Percentiles rank a stretch among this genome's conserved stretches.
phyloP scores from a whole-genome alignment of 1,140 invertebrate genomes.

The Plectrocnemia conspersa region DNA sequence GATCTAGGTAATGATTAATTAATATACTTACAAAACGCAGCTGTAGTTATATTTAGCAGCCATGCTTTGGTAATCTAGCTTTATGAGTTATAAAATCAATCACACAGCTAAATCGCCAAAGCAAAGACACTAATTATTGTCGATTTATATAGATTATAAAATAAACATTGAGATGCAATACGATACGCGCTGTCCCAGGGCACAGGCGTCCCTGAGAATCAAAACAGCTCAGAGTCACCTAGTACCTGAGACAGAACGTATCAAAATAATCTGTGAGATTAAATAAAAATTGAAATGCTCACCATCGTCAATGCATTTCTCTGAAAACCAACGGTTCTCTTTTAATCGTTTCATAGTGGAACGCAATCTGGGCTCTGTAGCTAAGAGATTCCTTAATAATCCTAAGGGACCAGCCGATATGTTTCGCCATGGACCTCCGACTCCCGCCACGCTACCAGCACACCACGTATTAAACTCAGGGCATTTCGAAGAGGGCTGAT shows the following conservation, averaged over 20 bases:
- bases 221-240: conserved; percentile 70
- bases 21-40: too few species aligned
- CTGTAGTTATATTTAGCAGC: too few species aligned
- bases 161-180: background rate
- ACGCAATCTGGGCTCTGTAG: conserved; percentile 59
- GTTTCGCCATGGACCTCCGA: conserved; percentile 75
- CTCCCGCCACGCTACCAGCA: conserved; percentile 55
- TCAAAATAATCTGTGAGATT: background rate
- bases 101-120: conserved; percentile 97
- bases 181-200: conserved; percentile 38
- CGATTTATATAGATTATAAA: background rate
- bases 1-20: too few species aligned
- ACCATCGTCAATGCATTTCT: conserved; percentile 53
- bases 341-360: conserved; percentile 65
- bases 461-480: conserved; percentile 75
- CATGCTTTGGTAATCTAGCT: conserved; percentile 93
- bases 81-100: conserved; percentile 72
- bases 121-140: conserved; percentile 51
- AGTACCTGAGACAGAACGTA: conserved; percentile 64
- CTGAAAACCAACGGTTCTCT: conserved; percentile 73
- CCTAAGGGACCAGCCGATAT: conserved; percentile 70
- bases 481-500: conserved; percentile 68
- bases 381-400: conserved; percentile 69
- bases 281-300: background rate
- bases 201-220: conserved; percentile 48